phyloP scores from a whole-genome alignment of 2,113 vertebrate genomes.

The Tetrax tetrax region DNA sequence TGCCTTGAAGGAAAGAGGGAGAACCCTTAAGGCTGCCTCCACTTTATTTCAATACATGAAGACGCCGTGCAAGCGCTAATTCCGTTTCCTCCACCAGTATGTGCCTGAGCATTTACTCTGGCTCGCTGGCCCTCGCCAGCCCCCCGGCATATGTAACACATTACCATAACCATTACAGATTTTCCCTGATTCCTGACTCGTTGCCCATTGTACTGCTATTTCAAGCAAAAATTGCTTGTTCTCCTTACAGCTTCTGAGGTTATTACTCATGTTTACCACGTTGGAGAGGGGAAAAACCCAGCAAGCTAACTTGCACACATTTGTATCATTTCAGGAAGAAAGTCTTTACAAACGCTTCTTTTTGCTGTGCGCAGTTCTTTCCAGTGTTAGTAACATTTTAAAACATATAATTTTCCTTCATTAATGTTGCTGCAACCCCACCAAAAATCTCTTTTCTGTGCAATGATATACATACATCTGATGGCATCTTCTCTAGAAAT shows the following conservation, averaged over 20 bases:
- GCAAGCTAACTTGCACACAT: not conserved
- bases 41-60: slow-evolving; percentile 6
- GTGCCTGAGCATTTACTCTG: not conserved
- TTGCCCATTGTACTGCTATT: not conserved
- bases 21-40: not conserved
- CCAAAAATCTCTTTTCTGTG: not conserved
- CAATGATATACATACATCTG: not conserved
- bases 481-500: not conserved
- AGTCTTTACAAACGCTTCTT: slow-evolving; percentile 26
- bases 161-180: not conserved
- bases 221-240: slow-evolving; percentile 42
- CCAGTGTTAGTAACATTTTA: not conserved
- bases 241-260: slow-evolving; percentile 63
- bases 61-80: not conserved
- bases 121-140: not conserved
- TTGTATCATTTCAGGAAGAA: slow-evolving; percentile 39
- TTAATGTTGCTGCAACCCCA: not conserved
- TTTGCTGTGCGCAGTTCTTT: slow-evolving; percentile 25
- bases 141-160: slow-evolving; percentile 32
- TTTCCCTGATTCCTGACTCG: slow-evolving; percentile 54
- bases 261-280: slow-evolving; percentile 68
- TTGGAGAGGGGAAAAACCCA: slow-evolving; percentile 23
- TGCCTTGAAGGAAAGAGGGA: not conserved
- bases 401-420: slow-evolving; percentile 46
- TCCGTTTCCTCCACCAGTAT: slow-evolving; percentile 8